Conservation (phyloP, 92 coral and sea anemone genomes). For the Palythoa heliodiscus region DNA sequence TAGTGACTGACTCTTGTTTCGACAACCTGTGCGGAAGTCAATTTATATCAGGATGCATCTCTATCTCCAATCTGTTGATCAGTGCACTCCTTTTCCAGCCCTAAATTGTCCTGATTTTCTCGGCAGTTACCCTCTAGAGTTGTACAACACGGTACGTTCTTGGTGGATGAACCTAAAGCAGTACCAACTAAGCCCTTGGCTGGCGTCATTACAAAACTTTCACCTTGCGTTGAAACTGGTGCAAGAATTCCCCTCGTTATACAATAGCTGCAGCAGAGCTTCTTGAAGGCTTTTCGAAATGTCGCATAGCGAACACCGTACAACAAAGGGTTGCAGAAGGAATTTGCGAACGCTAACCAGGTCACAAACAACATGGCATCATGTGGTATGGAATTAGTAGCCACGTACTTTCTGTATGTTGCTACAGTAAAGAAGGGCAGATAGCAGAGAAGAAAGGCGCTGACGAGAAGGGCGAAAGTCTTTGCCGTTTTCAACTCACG, state of each 20-base stretch:
- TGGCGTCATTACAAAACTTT: background rate
- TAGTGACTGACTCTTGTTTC: too few relatives aligned
- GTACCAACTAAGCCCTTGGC: background rate
- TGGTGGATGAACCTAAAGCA: background rate
- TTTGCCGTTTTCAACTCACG: slow-evolving; percentile 82
- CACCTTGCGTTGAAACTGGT: background rate
- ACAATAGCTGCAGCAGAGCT: slow-evolving; percentile 48
- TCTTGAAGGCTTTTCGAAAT: slow-evolving; percentile 80
- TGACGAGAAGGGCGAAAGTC: slow-evolving; percentile 80
- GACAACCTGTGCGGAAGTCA: too few relatives aligned
- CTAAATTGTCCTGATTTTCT: background rate
- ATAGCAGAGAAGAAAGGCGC: slow-evolving; percentile 84
- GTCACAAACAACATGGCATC: slow-evolving; percentile 59
- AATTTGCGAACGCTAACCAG: slow-evolving; percentile 90
- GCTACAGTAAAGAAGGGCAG: slow-evolving; percentile 82
- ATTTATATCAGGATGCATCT: background rate
- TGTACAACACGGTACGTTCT: background rate
- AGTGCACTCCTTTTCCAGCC: background rate
- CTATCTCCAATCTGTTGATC: background rate
- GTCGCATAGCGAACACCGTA: slow-evolving; percentile 80
- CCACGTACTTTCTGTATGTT: slow-evolving; percentile 74
- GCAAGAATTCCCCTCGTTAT: background rate
- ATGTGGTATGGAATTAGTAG: slow-evolving; percentile 55
- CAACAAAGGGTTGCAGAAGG: slow-evolving; percentile 85
- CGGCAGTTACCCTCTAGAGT: background rate